Base-by-base conservation (phyloP, 2,888 invertebrate genomes). In the Eupithecia tripunctaria region DNA sequence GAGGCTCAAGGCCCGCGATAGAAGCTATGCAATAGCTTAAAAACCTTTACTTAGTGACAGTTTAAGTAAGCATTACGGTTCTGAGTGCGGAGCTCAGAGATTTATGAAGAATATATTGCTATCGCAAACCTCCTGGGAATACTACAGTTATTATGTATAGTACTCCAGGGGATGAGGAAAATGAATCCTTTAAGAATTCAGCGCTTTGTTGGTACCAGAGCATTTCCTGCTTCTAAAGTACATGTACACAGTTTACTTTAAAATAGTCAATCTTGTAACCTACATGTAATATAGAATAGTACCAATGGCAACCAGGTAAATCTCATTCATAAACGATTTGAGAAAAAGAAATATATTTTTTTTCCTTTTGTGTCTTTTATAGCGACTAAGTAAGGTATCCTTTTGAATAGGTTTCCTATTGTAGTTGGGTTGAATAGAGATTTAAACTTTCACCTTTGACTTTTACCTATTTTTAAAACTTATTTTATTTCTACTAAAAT, bases 141-240 rank as follows among this genome's bases (percentile, higher is more conserved):
- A 63, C 21, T n/a, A 15, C 47, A 51, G 21, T 14, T 38, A 15
- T n/a, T 38, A 21, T 38, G n/a, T n/a, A 63, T 63, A 7, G n/a
- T 25, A 25, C 69, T 47, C 63, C n/a, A 36, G 47, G 41, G 43
- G 6, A 21, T 25, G 21, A 51, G 60, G 14, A 47, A 32, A 47
- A 63, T 36, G 14, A 69, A 63, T 43, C 32, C 25, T 15, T 62
- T 62, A 68, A 62, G 18, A 62, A 68, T 68, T 68, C 43, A 69
- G 32, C 27, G 32, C 18, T 63, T 59, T 47, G 21, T 32, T 36
- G 5, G 18, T 47, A 47, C 43, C 47, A 32, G 43, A 43, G 69
- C 69, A 62, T 60, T 62, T 60, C 68, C 41, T 60, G 38, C 41
- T 62, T 68, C 10, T 68, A 68, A 68, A 68, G 43, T 47, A 63